phyloP scores from a whole-genome alignment of 2,797 vertebrate genomes.

The Sebastes minor region DNA sequence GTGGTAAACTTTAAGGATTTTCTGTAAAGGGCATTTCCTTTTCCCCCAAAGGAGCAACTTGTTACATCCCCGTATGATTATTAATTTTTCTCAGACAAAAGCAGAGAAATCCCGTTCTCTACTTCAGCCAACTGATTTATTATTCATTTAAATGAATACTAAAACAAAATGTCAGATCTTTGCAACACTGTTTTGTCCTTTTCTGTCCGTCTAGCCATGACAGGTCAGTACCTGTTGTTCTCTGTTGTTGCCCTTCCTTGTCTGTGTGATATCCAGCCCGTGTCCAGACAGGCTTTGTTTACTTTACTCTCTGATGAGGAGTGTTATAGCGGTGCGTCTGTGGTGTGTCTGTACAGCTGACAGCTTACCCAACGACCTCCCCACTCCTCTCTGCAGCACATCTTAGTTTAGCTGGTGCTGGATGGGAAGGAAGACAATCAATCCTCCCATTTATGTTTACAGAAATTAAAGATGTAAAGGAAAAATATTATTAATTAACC shows the following conservation, averaged over 20 bases:
- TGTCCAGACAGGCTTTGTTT: conserved; percentile 58
- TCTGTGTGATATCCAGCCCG: conserved; percentile 33
- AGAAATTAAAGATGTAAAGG: background rate
- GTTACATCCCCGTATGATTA: background rate
- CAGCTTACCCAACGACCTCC: conserved; percentile 10
- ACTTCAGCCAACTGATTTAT: background rate
- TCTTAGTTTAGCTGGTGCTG: background rate
- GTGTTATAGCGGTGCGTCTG: conserved; percentile 5
- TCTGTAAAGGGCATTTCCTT: background rate
- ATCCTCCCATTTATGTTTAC: background rate
- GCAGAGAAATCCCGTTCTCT: background rate
- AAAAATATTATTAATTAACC: background rate
- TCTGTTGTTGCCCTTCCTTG: conserved; percentile 3
- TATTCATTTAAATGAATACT: background rate
- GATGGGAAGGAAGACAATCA: background rate
- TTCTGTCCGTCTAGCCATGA: background rate
- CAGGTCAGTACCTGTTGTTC: conserved; percentile 34
- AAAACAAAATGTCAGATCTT: background rate
- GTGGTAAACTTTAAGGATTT: background rate
- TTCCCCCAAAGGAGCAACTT: background rate
- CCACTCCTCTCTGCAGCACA: background rate
- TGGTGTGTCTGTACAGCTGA: conserved; percentile 22
- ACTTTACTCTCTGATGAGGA: conserved; percentile 43
- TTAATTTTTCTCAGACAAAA: background rate
- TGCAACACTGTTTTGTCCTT: background rate